Evolutionary conservation across 2,888 invertebrate genomes (phyloP).

Genomic region (Cistogaster globosa): DNA sequence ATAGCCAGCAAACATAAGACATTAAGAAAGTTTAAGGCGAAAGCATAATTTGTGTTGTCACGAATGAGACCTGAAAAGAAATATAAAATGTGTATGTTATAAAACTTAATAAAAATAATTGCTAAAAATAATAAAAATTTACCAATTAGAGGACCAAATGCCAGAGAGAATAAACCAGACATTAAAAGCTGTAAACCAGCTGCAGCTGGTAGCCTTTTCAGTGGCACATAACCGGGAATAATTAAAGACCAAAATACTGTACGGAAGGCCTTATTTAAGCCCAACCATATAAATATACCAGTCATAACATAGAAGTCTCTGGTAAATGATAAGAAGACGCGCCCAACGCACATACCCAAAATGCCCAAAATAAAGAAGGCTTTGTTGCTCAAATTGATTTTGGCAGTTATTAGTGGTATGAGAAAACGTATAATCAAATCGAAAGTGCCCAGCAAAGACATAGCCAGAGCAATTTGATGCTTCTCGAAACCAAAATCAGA

Average conservation of each 20-base stretch:
- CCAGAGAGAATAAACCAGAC: constrained; percentile 86
- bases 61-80: constrained; percentile 85
- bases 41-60: constrained; percentile 85
- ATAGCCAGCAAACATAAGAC: constrained; percentile 86
- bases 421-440: constrained; percentile 87
- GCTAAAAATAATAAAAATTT: constrained; percentile 74
- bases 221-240: constrained; percentile 88
- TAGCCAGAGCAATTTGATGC: constrained; percentile 86
- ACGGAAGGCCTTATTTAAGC: constrained; percentile 88
- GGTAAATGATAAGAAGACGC: constrained; percentile 84
- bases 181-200: constrained; percentile 88
- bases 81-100: background rate
- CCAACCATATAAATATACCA: constrained; percentile 86
- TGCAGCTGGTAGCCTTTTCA: constrained; percentile 88
- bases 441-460: constrained; percentile 87
- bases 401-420: constrained; percentile 87
- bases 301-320: constrained; percentile 85
- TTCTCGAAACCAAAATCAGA: constrained; percentile 85
- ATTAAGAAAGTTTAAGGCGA: constrained; percentile 87
- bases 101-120: constrained; percentile 24
- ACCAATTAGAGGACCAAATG: constrained; percentile 88
- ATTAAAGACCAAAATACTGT: constrained; percentile 90
- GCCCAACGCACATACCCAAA: constrained; percentile 86
- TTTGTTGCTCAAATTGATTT: constrained; percentile 87
- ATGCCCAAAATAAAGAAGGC: constrained; percentile 88